Evolutionary conservation across 2,113 vertebrate genomes (phyloP).

Genomic region (Indicator indicator): DNA sequence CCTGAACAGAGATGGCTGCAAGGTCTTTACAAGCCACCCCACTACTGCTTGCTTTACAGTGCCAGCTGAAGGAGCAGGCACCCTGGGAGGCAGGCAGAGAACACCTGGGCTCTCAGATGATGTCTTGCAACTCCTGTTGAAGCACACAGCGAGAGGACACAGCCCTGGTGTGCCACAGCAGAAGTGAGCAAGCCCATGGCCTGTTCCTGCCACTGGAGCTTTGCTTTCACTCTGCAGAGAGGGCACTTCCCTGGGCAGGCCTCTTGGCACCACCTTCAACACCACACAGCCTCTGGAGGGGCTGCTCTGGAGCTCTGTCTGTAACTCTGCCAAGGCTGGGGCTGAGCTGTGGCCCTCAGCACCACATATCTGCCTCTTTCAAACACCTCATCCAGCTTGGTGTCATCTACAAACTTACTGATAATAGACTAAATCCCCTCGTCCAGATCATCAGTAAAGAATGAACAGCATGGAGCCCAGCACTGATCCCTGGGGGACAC

Average conservation of each 20-base stretch:
- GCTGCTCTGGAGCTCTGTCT: not conserved
- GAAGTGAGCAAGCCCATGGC: not conserved
- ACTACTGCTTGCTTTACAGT: constrained; percentile 60
- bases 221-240: not conserved
- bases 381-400: not conserved
- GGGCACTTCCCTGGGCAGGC: not conserved
- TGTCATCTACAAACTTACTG: too few species aligned
- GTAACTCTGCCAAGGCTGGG: not conserved
- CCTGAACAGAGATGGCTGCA: constrained; percentile 71
- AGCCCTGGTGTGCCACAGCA: not conserved
- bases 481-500: too few species aligned
- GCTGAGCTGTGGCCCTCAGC: too few species aligned
- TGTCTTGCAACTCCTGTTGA: constrained; percentile 68
- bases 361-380: too few species aligned
- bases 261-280: not conserved
- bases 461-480: too few species aligned
- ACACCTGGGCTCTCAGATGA: constrained; percentile 80
- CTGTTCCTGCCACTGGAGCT: not conserved
- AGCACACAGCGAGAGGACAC: not conserved
- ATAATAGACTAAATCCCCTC: too few species aligned
- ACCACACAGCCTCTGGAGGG: not conserved
- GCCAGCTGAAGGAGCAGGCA: not conserved
- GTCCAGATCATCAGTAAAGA: too few species aligned
- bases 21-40: constrained; percentile 62
- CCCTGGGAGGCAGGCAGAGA: constrained; percentile 17